A percentile compares a stretch with the other conserved stretches of the same genome.
Evolutionary conservation across 2,888 invertebrate species (phyloP).

Genomic region (Drosophila birchii): DNA sequence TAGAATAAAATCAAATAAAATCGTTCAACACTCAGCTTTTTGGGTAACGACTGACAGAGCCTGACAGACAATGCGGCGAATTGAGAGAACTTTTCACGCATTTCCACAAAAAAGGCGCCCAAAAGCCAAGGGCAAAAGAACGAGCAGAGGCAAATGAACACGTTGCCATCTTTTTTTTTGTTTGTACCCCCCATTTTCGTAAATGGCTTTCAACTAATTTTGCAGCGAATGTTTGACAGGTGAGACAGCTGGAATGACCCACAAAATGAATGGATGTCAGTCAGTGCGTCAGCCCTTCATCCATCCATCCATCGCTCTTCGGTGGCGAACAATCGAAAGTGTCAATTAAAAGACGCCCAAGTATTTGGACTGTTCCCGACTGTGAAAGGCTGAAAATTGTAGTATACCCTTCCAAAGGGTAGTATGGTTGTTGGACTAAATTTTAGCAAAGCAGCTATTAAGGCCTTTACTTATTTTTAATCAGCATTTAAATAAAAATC

Average conservation of each 20-base stretch:
- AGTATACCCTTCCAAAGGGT: conserved; percentile 23
- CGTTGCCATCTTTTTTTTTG: conserved; percentile 9
- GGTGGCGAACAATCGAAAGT: conserved; percentile 73
- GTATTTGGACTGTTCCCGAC: conserved; percentile 31
- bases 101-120: conserved; percentile 25
- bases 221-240: conserved; percentile 60
- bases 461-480: background rate
- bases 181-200: conserved; percentile 42
- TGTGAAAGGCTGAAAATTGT: conserved; percentile 37
- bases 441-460: background rate
- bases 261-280: conserved; percentile 46
- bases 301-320: conserved; percentile 8
- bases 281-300: conserved; percentile 35
- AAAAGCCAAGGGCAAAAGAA: conserved; percentile 23
- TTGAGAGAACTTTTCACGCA: conserved; percentile 61
- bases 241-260: conserved; percentile 48
- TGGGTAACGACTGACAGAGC: conserved; percentile 45
- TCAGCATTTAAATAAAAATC: background rate
- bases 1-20: conserved; percentile 61
- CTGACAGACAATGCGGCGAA: conserved; percentile 68
- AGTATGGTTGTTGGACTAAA: background rate
- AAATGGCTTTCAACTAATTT: conserved; percentile 79
- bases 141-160: conserved; percentile 18
- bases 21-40: conserved; percentile 65
- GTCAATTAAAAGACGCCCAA: conserved; percentile 74